Evolutionary conservation across 1,140 invertebrate genomes (phyloP), one percentile per base, ranked within the genome.

Genomic region (Oncopodura yosiiana): DNA sequence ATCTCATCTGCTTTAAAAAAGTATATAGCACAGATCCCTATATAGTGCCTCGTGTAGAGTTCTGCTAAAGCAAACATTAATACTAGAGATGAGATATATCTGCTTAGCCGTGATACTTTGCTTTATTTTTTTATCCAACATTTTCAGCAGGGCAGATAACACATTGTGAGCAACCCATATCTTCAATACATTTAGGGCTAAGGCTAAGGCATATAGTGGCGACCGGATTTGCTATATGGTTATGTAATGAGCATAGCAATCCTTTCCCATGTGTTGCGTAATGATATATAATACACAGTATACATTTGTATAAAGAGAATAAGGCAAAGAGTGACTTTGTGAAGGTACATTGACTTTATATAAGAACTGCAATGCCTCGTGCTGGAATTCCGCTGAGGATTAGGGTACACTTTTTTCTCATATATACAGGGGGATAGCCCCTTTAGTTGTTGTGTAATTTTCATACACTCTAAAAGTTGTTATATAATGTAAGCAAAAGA

Each of bases 271-370:
- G 30, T 34, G 30, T 8, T 14, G 14, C 30, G 14, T 14, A 34
- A 6, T 8, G 6, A 34, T 16, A 19, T 6, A 19, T 8, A 41
- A 8, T 9, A 16, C 6, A 12, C 6, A 8, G 38, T 41, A 16
- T 12, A 8, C 5, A 41, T 21, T 41, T 41, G 5, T 9, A 44
- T 6, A 26, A 27, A 21, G 12, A 11, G 4, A 18, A 18, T 9
- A 16, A 18, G 4, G n/a, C 3, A 30, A 6, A 37, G 49, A 48
- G 44, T 53, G 56, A 58, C 56, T 59, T 53, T 51, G 43, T 45
- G 27, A 60, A 60, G 53, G 58, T 60, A 51, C 58, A 60, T 60
- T 60, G 58, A 60, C 58, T 60, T 55, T 49, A n/a, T n/a, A n/a
- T n/a, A n/a, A 39, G 34, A 27, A 37, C 44, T 52, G 37, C 51